These are phyloP conservation scores for Lucilia sericata DNA, from an alignment of 1,140 invertebrate genomes.

Conservation along the genomic window DNA sequence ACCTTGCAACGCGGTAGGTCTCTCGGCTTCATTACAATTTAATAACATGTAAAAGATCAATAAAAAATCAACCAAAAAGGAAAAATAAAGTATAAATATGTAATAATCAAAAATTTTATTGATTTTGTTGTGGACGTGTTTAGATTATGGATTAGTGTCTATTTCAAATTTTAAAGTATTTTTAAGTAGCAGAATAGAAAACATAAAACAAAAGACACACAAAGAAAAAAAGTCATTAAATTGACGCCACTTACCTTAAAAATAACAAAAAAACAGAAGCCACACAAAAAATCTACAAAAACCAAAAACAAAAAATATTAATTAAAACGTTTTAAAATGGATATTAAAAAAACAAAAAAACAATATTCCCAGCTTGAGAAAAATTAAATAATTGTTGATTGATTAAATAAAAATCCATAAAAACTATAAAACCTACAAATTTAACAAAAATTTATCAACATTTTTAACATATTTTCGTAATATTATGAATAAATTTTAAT, in stretches of 20 bases:
- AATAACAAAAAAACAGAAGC: background rate
- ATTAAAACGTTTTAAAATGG: background rate
- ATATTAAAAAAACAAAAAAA: background rate
- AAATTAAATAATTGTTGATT: background rate
- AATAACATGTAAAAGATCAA: conserved; percentile 11
- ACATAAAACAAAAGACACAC: background rate
- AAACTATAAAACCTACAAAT: too few species aligned
- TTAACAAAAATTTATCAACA: too few species aligned
- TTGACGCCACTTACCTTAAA: background rate
- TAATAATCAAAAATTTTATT: background rate
- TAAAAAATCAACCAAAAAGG: background rate
- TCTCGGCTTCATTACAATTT: background rate
- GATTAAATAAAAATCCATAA: background rate
- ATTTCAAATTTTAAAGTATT: background rate
- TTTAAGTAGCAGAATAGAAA: background rate
- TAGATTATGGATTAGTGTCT: background rate
- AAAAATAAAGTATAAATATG: background rate
- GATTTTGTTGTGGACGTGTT: background rate
- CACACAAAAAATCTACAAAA: too few species aligned
- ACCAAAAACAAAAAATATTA: background rate
- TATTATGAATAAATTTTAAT: too few species aligned
- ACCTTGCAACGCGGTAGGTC: background rate
- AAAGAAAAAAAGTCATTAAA: conserved; percentile 13
- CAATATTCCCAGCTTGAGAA: background rate
- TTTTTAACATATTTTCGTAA: too few species aligned